Evolutionary conservation across 2,113 vertebrate genomes (phyloP).

Genomic region (Cyprinus carpio): DNA sequence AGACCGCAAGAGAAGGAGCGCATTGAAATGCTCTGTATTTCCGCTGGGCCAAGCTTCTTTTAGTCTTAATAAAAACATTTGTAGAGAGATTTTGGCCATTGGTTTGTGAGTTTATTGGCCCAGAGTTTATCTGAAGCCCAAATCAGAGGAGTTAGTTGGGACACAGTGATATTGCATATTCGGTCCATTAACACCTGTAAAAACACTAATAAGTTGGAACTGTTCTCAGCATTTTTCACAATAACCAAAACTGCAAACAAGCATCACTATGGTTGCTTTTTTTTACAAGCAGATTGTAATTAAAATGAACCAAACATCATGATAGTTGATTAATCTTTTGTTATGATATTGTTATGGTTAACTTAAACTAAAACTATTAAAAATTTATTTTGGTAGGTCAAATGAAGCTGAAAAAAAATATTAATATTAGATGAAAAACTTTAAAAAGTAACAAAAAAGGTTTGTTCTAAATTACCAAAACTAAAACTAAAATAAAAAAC

Average conservation of each 20-base stretch:
- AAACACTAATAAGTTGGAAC: constrained; percentile 15
- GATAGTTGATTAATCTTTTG: too few relatives aligned
- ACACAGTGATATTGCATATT: neutral
- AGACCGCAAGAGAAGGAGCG: constrained; percentile 47
- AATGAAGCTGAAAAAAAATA: neutral
- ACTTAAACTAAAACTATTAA: neutral
- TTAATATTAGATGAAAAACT: neutral
- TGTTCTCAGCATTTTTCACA: neutral
- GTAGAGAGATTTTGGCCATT: constrained; percentile 6
- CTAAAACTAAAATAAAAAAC: too few relatives aligned
- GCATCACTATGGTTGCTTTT: neutral
- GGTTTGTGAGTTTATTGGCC: constrained; percentile 29
- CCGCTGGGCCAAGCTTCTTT: constrained; percentile 39
- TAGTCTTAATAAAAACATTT: constrained; percentile 21
- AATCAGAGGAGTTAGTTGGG: neutral
- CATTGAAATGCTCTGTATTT: constrained; percentile 31
- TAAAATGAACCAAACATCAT: neutral
- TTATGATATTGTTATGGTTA: neutral
- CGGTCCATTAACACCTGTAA: constrained; percentile 29
- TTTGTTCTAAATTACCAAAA: too few relatives aligned
- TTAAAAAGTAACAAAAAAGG: too few relatives aligned
- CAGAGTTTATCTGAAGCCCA: neutral
- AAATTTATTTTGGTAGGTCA: neutral
- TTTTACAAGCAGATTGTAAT: neutral
- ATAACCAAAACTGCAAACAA: neutral